Conservation (phyloP, 1,140 invertebrate species). For the Drosophila orosa region DNA sequence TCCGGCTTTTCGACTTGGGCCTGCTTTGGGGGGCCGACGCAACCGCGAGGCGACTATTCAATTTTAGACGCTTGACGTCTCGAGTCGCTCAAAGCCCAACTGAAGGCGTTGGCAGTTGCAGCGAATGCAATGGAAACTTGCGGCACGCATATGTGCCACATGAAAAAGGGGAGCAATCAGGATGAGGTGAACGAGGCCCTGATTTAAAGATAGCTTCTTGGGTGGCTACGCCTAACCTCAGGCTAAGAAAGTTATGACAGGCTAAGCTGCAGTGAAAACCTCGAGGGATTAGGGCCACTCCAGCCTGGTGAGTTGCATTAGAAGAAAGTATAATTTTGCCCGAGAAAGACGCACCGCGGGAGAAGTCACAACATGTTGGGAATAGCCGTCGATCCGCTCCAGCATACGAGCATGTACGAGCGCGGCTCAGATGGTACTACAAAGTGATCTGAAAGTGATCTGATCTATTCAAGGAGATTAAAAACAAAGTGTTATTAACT, state of each 20-base stretch:
- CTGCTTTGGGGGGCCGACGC: conserved; percentile 38
- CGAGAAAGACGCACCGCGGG: conserved; percentile 34
- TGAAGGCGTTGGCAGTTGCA: conserved; percentile 57
- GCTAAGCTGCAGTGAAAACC: conserved; percentile 36
- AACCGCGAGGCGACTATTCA: conserved; percentile 76
- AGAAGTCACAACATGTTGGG: conserved; percentile 66
- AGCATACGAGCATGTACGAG: conserved; percentile 89
- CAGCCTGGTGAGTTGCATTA: conserved; percentile 38
- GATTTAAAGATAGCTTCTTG: conserved; percentile 65
- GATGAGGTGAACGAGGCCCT: conserved; percentile 4
- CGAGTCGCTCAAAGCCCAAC: conserved; percentile 21
- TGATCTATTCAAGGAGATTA: not conserved
- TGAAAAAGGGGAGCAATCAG: conserved; percentile 6
- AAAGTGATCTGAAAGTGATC: conserved; percentile 7
- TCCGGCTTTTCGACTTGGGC: conserved; percentile 3
- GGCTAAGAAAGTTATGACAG: conserved; percentile 53
- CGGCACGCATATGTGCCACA: conserved; percentile 69
- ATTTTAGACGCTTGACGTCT: conserved; percentile 70
- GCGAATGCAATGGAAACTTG: conserved; percentile 60
- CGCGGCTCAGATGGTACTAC: conserved; percentile 85
- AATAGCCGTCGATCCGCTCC: conserved; percentile 86
- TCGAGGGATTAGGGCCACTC: conserved; percentile 30
- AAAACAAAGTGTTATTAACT: not conserved
- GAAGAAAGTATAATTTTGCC: conserved; percentile 49
- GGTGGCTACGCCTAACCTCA: conserved; percentile 26